These are phyloP conservation scores for Onthophagus sagittarius DNA, from an alignment of 2,888 invertebrate genomes.

Conservation along the genomic window DNA sequence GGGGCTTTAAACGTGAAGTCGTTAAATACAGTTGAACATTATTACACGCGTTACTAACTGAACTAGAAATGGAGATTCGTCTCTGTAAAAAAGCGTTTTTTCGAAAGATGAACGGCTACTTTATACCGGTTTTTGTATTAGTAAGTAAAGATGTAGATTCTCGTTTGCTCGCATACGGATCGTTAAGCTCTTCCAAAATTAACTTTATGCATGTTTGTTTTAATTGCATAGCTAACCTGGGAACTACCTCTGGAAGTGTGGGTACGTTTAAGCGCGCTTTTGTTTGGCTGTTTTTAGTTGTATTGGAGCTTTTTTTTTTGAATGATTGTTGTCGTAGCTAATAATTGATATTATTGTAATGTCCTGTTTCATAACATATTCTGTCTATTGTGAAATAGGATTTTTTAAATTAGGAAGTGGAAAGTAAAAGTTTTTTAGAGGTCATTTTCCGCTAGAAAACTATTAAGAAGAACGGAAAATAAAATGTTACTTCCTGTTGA, in stretches of 20 bases:
- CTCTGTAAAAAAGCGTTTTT: background rate
- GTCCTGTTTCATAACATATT: background rate
- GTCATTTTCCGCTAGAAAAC: background rate
- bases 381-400: background rate
- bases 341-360: background rate
- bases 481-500: too few relatives aligned
- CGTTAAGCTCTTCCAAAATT: background rate
- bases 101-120: background rate
- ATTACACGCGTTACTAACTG: background rate
- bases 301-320: background rate
- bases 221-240: background rate
- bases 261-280: background rate
- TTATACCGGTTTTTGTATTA: constrained; percentile 8
- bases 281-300: background rate
- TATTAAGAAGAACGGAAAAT: too few relatives aligned
- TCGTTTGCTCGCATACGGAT: background rate
- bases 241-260: background rate
- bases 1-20: background rate
- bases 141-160: background rate
- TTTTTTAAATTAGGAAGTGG: background rate
- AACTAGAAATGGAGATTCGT: background rate
- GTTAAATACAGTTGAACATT: background rate
- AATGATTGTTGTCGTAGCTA: background rate
- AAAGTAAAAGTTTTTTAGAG: background rate
- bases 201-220: background rate